Base-by-base conservation (phyloP, 2,797 vertebrate genomes). In the Morus bassanus region DNA sequence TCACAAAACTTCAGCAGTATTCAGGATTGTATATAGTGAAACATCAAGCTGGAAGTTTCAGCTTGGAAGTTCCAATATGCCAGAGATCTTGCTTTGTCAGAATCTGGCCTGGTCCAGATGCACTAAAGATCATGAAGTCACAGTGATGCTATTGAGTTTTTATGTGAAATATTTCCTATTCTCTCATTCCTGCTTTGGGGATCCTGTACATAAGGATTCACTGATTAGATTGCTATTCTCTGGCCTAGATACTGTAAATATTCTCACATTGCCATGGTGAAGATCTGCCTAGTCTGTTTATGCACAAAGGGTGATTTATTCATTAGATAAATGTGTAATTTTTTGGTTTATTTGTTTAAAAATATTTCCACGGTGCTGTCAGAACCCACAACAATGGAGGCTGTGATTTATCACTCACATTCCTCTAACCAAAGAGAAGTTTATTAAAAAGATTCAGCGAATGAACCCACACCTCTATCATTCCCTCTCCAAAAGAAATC, bases 391-490 rank as follows among this genome's bases (percentile, higher is more conserved):
- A 9, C 19, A 13, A 57, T n/a, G 67, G 90, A 88, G 54, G 50
- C 83, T 86, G 88, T 84, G 93, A 93, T 95, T 94, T 88, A 93
- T 91, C 93, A 39, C 63, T 89, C 93, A 11, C 53, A 41, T n/a
- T 41, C 48, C 54, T 86, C 54, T 88, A 69, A 78, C 37, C 61
- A 61, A 43, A 63, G 77, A 65, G 76, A 74, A 73, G 57, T 88
- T 95, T 78, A 74, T 87, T 87, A 63, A 57, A 77, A n/a, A n/a
- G 45, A 61, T 76, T 72, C 85, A 73, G 59, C 7, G 6, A 72
- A 80, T 14, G 65, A 87, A 37, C 35, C 54, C 77, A 46, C 1
- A 1, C 69, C 73, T 67, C 79, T 86, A 18, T 85, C 86, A 41
- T 57, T 73, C 50, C 59, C 77, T 84, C 54, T 90, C 61, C 74